Conservation (phyloP, 2,797 vertebrate genomes). For the Sciurus carolinensis region DNA sequence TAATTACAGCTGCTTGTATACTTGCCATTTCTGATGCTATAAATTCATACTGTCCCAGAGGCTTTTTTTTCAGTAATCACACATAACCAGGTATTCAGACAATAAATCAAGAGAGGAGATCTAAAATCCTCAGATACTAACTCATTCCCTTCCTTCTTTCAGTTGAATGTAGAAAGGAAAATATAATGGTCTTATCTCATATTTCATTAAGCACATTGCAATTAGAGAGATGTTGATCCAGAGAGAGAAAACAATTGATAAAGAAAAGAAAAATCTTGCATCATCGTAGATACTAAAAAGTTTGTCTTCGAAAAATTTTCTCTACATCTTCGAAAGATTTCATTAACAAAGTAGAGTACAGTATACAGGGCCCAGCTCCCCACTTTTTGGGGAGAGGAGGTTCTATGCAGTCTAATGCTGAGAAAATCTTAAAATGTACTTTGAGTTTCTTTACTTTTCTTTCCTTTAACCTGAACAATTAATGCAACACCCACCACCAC, state of each 20-base stretch:
- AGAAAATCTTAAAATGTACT: not conserved
- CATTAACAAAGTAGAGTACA: not conserved
- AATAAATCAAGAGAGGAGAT: conserved; percentile 43
- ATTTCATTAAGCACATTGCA: conserved; percentile 32
- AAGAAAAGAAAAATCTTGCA: conserved; percentile 16
- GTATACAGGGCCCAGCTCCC: not conserved
- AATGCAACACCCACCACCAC: not conserved
- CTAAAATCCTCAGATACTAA: conserved; percentile 32
- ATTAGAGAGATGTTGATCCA: not conserved
- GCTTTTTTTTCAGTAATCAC: conserved; percentile 12
- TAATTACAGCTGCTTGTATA: conserved; percentile 37
- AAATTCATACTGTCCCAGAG: not conserved
- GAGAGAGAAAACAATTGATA: not conserved
- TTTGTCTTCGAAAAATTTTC: not conserved
- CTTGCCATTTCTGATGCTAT: not conserved
- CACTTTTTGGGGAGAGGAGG: not conserved
- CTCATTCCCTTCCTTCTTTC: not conserved
- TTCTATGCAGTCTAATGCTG: not conserved
- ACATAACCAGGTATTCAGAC: conserved; percentile 16
- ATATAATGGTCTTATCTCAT: not conserved
- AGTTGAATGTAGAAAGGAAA: not conserved
- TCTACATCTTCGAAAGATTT: conserved; percentile 12
- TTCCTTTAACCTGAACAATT: not conserved
- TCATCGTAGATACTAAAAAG: not conserved
- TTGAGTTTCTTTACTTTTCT: not conserved